Conservation (phyloP, 2,888 invertebrate genomes). For the Noctua fimbriata region DNA sequence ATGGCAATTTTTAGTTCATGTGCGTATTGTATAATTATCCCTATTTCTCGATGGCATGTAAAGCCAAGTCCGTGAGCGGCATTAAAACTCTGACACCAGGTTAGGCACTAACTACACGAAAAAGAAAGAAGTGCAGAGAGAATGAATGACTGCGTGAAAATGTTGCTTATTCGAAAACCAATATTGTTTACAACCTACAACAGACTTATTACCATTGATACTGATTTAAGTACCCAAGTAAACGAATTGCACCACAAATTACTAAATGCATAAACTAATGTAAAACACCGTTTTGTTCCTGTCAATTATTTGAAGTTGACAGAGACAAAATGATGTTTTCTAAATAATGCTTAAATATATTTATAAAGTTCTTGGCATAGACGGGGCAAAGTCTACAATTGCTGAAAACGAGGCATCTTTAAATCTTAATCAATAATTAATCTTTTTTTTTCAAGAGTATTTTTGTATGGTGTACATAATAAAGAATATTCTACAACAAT, state of each 20-base stretch:
- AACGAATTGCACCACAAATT: background rate
- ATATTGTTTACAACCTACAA: slow-evolving; percentile 1
- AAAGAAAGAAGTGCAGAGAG: no score
- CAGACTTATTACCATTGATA: slow-evolving; percentile 19
- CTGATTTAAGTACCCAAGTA: slow-evolving; percentile 14
- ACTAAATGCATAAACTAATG: slow-evolving; percentile 22
- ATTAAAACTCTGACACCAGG: no score
- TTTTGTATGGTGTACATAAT: no score
- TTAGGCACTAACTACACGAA: no score
- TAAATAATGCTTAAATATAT: background rate
- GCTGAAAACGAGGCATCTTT: background rate
- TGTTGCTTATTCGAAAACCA: background rate
- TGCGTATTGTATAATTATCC: no score
- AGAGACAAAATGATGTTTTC: slow-evolving; percentile 8
- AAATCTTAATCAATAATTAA: no score
- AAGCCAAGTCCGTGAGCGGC: no score
- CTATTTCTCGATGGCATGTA: no score
- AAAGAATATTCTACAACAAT: no score
- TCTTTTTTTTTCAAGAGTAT: no score
- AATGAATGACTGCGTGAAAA: background rate
- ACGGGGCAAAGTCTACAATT: background rate
- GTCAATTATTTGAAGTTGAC: background rate
- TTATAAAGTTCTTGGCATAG: background rate
- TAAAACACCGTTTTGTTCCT: slow-evolving; percentile 18
- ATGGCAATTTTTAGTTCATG: no score